These are phyloP conservation scores for Gonioctena quinquepunctata DNA, from an alignment of 1,140 invertebrate genomes.

Conservation along the genomic window DNA sequence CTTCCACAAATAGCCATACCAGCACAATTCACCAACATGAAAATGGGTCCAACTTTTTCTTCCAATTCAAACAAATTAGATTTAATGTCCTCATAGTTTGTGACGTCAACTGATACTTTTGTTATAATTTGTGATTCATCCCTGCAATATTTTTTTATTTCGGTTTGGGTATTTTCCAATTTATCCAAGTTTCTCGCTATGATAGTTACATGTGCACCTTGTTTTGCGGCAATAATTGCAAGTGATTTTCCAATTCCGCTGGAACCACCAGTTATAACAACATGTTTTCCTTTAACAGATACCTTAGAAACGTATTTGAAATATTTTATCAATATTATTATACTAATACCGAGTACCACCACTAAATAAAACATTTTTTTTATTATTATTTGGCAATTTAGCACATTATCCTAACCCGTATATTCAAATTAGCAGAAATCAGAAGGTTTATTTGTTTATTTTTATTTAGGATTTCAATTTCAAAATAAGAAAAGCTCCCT, in stretches of 20 bases:
- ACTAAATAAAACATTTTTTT: no score
- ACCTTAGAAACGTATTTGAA: background rate
- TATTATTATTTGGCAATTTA: no score
- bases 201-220: conserved; percentile 88
- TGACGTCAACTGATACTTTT: conserved; percentile 74
- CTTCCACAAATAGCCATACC: conserved; percentile 78
- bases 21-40: conserved; percentile 91
- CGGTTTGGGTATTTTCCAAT: conserved; percentile 65
- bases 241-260: conserved; percentile 91
- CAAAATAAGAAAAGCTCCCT: no score
- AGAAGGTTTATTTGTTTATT: no score
- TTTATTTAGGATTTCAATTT: no score
- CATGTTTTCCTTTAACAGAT: conserved; percentile 60
- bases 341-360: no score
- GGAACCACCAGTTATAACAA: conserved; percentile 89
- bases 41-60: conserved; percentile 68
- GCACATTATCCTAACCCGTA: no score
- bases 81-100: conserved; percentile 66
- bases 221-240: conserved; percentile 73
- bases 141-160: conserved; percentile 59
- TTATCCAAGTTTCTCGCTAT: conserved; percentile 78
- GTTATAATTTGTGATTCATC: conserved; percentile 67
- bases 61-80: conserved; percentile 56
- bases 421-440: no score
- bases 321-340: background rate